Conservation (phyloP, 2,113 vertebrate genomes). For the Ariopsis seemanni region DNA sequence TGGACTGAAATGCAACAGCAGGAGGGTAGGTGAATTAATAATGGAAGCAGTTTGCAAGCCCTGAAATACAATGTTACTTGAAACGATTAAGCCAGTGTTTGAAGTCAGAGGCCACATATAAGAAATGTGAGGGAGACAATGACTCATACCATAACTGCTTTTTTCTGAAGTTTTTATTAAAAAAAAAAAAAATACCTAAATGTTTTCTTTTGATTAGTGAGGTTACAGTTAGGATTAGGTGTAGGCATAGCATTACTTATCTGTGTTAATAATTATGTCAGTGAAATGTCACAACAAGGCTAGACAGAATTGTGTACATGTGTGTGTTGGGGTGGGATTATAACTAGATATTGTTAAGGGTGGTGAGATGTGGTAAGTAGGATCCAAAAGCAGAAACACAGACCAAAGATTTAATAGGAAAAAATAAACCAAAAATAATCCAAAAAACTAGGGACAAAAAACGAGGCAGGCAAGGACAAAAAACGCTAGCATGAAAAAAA, state of each 20-base stretch:
- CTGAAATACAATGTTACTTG: background rate
- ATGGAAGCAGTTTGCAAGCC: background rate
- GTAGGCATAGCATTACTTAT: background rate
- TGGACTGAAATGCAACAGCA: background rate
- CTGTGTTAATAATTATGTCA: background rate
- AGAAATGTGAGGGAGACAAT: background rate
- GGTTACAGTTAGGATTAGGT: background rate
- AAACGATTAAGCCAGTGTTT: background rate
- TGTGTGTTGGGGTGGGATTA: background rate
- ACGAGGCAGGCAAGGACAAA: no score
- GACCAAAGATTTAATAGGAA: no score
- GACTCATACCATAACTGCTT: background rate
- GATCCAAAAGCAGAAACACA: no score
- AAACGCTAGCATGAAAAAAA: no score
- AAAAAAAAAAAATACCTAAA: background rate
- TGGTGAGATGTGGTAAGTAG: no score
- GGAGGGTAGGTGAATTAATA: background rate
- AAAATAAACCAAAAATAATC: no score
- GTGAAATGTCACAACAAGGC: background rate
- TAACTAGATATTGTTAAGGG: no score
- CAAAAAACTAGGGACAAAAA: no score
- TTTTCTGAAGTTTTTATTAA: background rate
- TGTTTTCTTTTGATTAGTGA: background rate
- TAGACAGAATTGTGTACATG: background rate
- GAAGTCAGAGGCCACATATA: background rate